These are phyloP conservation scores for Biston stratarius DNA, from an alignment of 2,888 invertebrate species.

Conservation along the genomic window DNA sequence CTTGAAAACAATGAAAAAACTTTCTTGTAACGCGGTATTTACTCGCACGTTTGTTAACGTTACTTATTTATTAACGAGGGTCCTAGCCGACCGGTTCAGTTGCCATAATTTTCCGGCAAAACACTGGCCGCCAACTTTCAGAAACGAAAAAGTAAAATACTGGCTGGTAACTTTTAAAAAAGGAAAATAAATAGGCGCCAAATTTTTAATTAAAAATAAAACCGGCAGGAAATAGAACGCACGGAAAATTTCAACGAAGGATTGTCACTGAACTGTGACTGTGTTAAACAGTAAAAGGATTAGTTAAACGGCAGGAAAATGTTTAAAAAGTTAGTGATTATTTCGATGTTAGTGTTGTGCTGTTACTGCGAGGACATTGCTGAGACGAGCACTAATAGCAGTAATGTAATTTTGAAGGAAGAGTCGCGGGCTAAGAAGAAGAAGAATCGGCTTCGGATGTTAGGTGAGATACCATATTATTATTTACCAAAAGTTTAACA, in stretches of 20 bases:
- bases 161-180: slow-evolving; percentile 27
- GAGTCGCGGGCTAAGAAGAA: slow-evolving; percentile 77
- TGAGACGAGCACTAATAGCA: slow-evolving; percentile 47
- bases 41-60: slow-evolving; percentile 57
- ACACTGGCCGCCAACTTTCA: slow-evolving; percentile 16
- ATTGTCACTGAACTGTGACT: slow-evolving; percentile 4
- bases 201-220: slow-evolving; percentile 31
- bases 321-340: slow-evolving; percentile 61
- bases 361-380: slow-evolving; percentile 68
- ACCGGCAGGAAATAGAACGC: neutral
- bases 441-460: slow-evolving; percentile 65
- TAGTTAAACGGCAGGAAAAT: slow-evolving; percentile 48
- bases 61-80: slow-evolving; percentile 72
- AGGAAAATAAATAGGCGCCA: slow-evolving; percentile 27
- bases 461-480: slow-evolving; percentile 62
- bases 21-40: slow-evolving; percentile 74
- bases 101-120: slow-evolving; percentile 26
- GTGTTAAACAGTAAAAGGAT: slow-evolving; percentile 1
- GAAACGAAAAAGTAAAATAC: slow-evolving; percentile 19
- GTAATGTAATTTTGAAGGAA: slow-evolving; percentile 58
- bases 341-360: slow-evolving; percentile 63
- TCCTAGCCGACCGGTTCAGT: slow-evolving; percentile 59
- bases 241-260: neutral
- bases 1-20: slow-evolving; percentile 76
- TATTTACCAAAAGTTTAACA: too few species aligned